phyloP scores from a whole-genome alignment of 2,797 vertebrate genomes.

The Hoplostethus atlanticus region DNA sequence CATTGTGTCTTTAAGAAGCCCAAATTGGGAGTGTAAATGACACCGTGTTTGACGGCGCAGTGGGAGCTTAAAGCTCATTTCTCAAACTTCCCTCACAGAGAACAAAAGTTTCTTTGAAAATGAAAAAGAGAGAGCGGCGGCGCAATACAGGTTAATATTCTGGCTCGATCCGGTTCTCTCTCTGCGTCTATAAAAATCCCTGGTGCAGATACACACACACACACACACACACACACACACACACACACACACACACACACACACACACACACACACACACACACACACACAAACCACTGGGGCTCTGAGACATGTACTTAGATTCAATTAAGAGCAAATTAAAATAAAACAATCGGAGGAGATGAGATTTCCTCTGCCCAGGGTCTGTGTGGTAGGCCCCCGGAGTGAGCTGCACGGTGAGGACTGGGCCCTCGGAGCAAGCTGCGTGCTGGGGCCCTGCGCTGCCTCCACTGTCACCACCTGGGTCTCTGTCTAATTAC shows the following conservation, averaged over 20 bases:
- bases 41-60: slow-evolving; percentile 21
- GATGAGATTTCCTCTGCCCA: slow-evolving; percentile 42
- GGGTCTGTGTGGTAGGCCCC: slow-evolving; percentile 8
- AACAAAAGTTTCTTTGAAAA: slow-evolving; percentile 9
- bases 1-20: slow-evolving; percentile 8
- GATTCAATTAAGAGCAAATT: slow-evolving; percentile 57
- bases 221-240: too few relatives aligned
- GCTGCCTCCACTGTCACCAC: slow-evolving; percentile 38
- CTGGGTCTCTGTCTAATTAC: slow-evolving; percentile 65
- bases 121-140: slow-evolving; percentile 1
- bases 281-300: background rate
- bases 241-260: background rate
- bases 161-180: background rate
- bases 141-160: slow-evolving; percentile 11
- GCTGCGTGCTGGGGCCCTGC: slow-evolving; percentile 42
- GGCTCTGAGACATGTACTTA: slow-evolving; percentile 28
- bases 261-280: background rate
- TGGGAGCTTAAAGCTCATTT: slow-evolving; percentile 16
- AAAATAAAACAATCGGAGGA: slow-evolving; percentile 50
- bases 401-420: background rate
- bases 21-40: slow-evolving; percentile 26
- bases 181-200: slow-evolving; percentile 5
- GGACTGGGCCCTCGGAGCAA: slow-evolving; percentile 33
- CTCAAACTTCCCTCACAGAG: slow-evolving; percentile 17
- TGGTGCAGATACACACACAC: too few relatives aligned